Conservation (phyloP, 2,888 invertebrate genomes). For the Arrhopalites spinosus region DNA sequence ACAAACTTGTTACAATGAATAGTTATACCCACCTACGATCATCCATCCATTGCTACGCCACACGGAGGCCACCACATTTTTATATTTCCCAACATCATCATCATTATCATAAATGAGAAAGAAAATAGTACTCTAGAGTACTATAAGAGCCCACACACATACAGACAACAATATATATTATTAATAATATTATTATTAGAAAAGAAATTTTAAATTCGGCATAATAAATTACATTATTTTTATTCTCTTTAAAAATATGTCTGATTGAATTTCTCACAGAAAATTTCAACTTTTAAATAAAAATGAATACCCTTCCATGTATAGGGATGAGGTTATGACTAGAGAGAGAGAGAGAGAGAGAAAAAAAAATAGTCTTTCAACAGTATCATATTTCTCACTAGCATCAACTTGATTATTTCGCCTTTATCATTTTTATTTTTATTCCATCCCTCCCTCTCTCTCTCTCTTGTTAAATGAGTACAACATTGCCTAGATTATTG, state of each 20-base stretch:
- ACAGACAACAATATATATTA: too few relatives aligned
- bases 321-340: background rate
- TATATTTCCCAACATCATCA: slow-evolving; percentile 3
- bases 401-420: slow-evolving; percentile 10
- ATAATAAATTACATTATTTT: slow-evolving; percentile 27
- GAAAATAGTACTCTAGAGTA: background rate
- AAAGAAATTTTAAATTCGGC: slow-evolving; percentile 25
- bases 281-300: slow-evolving; percentile 4
- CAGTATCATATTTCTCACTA: slow-evolving; percentile 14
- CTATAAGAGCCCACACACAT: too few relatives aligned
- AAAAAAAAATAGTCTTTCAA: slow-evolving; percentile 11
- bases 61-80: slow-evolving; percentile 24
- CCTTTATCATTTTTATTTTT: slow-evolving; percentile 16
- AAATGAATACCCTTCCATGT: background rate
- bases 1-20: slow-evolving; percentile 40
- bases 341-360: slow-evolving; percentile 1
- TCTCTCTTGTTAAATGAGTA: background rate
- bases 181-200: too few relatives aligned
- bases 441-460: background rate
- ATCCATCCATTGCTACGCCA: slow-evolving; percentile 18
- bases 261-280: slow-evolving; percentile 30
- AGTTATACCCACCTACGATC: background rate
- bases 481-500: background rate
- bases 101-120: slow-evolving; percentile 3
- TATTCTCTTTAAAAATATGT: slow-evolving; percentile 1